Conservation (phyloP, 2,888 invertebrate species). For the Liodrosophila aerea region DNA sequence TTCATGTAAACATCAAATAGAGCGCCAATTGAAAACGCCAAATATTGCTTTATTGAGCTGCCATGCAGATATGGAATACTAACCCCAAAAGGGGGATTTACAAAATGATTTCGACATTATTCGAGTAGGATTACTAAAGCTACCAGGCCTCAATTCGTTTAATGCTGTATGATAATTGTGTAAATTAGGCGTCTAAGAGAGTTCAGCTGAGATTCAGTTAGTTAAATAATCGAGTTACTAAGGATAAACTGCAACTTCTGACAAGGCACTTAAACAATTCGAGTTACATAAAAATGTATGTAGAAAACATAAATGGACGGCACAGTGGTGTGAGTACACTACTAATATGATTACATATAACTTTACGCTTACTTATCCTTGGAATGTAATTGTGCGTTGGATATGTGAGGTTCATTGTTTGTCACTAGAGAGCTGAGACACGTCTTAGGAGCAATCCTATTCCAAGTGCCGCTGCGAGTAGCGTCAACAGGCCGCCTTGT, state of each 20-base stretch:
- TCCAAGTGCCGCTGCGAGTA: conserved; percentile 18
- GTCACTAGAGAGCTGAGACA: conserved; percentile 8
- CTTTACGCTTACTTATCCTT: no score
- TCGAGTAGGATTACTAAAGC: conserved; percentile 32
- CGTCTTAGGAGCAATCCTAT: conserved; percentile 25
- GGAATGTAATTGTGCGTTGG: conserved; percentile 24
- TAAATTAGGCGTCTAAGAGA: background rate
- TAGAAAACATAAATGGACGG: conserved; percentile 31
- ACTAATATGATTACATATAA: no score
- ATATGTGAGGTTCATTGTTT: conserved; percentile 5
- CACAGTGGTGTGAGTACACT: conserved; percentile 1
- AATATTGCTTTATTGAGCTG: conserved; percentile 43
- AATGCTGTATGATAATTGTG: background rate
- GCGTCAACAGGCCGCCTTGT: background rate
- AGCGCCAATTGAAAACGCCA: conserved; percentile 38
- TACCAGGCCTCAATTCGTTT: conserved; percentile 11
- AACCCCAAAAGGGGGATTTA: conserved; percentile 22
- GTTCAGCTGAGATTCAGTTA: no score
- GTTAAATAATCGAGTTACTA: no score
- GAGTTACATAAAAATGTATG: conserved; percentile 5
- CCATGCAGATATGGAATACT: no score
- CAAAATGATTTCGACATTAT: conserved; percentile 18
- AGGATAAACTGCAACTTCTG: background rate
- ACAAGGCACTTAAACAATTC: background rate
- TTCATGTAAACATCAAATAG: conserved; percentile 36